Conservation (phyloP, 2,888 invertebrate species). For the Candidula unifasciata region DNA sequence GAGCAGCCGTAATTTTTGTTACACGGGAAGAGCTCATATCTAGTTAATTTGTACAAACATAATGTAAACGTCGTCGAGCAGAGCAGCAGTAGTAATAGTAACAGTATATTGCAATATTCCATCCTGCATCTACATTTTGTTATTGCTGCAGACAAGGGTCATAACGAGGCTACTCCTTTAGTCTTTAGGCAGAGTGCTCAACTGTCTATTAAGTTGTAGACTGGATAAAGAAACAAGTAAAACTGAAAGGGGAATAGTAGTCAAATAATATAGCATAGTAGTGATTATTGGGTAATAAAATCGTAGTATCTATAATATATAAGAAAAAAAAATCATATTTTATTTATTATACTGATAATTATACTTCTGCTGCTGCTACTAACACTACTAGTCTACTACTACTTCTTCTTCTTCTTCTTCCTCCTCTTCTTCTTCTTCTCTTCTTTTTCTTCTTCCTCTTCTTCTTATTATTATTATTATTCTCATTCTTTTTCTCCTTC, state of each 20-base stretch:
- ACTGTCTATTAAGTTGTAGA: constrained; percentile 3
- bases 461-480: neutral
- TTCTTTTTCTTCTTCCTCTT: constrained; percentile 18
- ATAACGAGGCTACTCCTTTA: constrained; percentile 30
- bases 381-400: neutral
- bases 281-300: no score
- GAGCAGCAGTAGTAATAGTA: neutral
- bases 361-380: no score
- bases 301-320: no score
- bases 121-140: neutral
- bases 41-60: neutral
- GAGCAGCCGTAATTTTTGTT: neutral
- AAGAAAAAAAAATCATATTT: no score
- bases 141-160: neutral
- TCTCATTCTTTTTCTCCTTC: neutral
- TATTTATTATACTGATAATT: no score
- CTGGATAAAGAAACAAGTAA: neutral
- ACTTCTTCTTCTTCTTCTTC: neutral
- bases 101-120: neutral
- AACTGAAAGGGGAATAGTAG: no score
- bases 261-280: no score
- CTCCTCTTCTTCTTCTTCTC: constrained; percentile 13
- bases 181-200: no score
- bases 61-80: neutral
- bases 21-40: neutral